Base-by-base conservation (phyloP, 2,113 vertebrate genomes). In the Psittacula cyanocephala region DNA sequence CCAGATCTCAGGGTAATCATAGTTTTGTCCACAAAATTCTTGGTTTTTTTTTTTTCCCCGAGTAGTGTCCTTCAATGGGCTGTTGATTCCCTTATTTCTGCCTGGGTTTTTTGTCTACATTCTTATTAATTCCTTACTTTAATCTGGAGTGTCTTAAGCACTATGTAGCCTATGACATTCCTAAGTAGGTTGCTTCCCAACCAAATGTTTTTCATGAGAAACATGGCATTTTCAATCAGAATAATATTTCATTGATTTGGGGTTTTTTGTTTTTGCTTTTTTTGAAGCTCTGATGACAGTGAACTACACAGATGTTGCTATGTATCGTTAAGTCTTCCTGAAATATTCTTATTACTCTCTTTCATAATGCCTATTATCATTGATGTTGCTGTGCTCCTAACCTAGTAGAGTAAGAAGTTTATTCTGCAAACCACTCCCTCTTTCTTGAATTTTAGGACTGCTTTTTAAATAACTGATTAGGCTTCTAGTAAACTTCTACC, bases 261-360 rank as follows among this genome's bases (percentile, higher is more conserved):
- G 4, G 0, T 1, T 29, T 23, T 27, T 24, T 28, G 18, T 19
- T 17, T 60, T 55, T 8, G 1, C 0, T 35, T 43, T 65, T 86
- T 72, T 87, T 79, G 24, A 49, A 95, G 57, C 17, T 23, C 3
- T 31, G 12, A 59, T 43, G 23, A 13, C 82, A 80, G 41, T 37
- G 53, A 81, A 28, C 22, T 63, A n/a, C 35, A 31, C 46, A 46
- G 28, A 41, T 19, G 37, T 13, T n/a, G 53, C 4, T 16, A 62
- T 12, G 12, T 4, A n/a, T 15, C 12, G 24, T 27, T 7, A 74
- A 82, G 13, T 24, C 25, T 85, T 94, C 50, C 23, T 78, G 39
- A 81, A 82, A 46, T 24, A 11, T 43, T 62, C 13, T 70, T 43
- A 27, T 35, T 83, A 11, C 4, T 50, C 5, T 67, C 7, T 83